Conservation (phyloP, 2,888 invertebrate genomes). For the Agrochola macilenta region DNA sequence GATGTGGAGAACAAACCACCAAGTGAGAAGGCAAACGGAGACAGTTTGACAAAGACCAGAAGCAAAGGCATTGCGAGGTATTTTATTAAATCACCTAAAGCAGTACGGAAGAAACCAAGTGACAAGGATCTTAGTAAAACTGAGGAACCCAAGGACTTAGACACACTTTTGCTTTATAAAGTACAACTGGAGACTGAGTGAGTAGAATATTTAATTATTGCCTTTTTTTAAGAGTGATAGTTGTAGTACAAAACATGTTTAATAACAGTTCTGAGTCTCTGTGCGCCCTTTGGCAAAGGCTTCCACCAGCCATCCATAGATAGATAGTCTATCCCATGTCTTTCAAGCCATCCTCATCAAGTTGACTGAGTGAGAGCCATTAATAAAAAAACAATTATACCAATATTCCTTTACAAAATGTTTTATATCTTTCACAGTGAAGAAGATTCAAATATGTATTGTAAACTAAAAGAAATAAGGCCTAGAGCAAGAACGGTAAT, state of each 20-base stretch:
- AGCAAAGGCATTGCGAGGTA: slow-evolving; percentile 77
- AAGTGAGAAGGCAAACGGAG: slow-evolving; percentile 58
- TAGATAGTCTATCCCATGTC: too few species aligned
- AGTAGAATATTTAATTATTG: slow-evolving; percentile 64
- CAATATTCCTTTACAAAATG: background rate
- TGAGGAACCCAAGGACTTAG: slow-evolving; percentile 68
- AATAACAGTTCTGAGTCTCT: background rate
- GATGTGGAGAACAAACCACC: slow-evolving; percentile 78
- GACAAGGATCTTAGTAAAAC: slow-evolving; percentile 56
- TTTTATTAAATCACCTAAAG: slow-evolving; percentile 75
- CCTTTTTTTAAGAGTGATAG: background rate
- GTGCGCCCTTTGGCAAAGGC: background rate
- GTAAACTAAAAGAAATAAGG: slow-evolving; percentile 90
- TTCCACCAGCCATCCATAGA: background rate
- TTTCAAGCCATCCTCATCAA: background rate
- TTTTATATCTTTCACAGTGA: slow-evolving; percentile 73
- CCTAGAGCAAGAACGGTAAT: slow-evolving; percentile 92
- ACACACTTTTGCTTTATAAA: slow-evolving; percentile 82
- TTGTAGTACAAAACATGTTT: background rate
- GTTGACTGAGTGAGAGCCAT: background rate
- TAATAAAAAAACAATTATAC: too few species aligned
- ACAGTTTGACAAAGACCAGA: slow-evolving; percentile 65
- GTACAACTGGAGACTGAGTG: slow-evolving; percentile 83
- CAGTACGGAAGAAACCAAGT: slow-evolving; percentile 61
- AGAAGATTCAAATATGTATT: slow-evolving; percentile 80